Conservation (phyloP, 2,888 invertebrate genomes). For the Rotaria macrura region DNA sequence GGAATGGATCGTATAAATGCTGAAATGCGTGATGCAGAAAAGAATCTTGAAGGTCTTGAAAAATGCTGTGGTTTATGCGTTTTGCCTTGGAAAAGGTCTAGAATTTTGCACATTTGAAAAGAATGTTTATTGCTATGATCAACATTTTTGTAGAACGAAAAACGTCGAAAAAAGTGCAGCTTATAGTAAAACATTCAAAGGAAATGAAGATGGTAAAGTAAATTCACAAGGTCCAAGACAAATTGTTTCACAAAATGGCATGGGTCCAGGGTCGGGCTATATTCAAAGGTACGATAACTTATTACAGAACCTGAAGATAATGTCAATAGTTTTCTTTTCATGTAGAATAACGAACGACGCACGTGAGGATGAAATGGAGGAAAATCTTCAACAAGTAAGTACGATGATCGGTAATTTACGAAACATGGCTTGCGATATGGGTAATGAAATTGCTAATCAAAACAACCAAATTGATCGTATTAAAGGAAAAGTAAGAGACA, state of each 20-base stretch:
- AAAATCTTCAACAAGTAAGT: conserved; percentile 90
- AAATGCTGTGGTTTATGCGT: conserved; percentile 98
- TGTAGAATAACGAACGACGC: conserved; percentile 85
- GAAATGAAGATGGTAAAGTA: conserved; percentile 93
- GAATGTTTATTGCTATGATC: no score
- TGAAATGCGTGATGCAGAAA: conserved; percentile 98
- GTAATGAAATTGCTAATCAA: conserved; percentile 90
- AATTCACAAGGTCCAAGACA: conserved; percentile 25
- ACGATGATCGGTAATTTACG: conserved; percentile 95
- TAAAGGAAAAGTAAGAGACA: conserved; percentile 81
- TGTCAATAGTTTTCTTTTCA: background rate
- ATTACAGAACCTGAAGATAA: background rate
- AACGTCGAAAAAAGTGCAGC: conserved; percentile 71
- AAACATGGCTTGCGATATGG: conserved; percentile 99
- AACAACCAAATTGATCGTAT: conserved; percentile 92
- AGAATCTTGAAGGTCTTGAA: conserved; percentile 98
- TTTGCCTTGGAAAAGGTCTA: conserved; percentile 84
- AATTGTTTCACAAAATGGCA: conserved; percentile 19
- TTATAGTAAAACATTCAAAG: conserved; percentile 89
- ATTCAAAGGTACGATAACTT: background rate
- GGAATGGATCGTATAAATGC: conserved; percentile 99
- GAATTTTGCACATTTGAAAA: background rate
- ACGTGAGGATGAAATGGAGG: conserved; percentile 96
- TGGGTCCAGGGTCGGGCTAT: background rate
- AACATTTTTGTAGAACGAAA: conserved; percentile 37